Conservation (phyloP, 2,797 vertebrate genomes). For the Crocodylus rhombifer region DNA sequence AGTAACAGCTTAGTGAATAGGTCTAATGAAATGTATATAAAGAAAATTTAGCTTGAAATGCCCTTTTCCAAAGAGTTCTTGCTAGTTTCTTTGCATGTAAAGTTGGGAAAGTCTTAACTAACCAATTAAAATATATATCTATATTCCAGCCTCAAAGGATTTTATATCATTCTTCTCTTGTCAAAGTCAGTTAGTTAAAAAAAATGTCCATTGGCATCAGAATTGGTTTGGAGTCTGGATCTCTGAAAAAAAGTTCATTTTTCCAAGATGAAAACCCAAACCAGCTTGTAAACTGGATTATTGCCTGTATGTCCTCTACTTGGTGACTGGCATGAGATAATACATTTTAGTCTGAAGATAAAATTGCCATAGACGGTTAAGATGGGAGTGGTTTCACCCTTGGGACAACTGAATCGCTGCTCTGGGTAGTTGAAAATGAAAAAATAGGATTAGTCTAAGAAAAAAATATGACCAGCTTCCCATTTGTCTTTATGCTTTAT, state of each 20-base stretch:
- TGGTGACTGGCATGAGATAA: not conserved
- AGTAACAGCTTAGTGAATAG: not conserved
- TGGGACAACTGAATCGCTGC: not conserved
- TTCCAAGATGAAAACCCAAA: not conserved
- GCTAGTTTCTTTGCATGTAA: rapidly evolving
- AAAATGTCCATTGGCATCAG: not conserved
- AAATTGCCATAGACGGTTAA: not conserved
- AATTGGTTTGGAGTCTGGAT: not conserved
- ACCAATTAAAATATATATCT: not conserved
- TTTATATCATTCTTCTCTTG: not conserved
- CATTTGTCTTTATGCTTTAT: not conserved
- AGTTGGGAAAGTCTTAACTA: not conserved
- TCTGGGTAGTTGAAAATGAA: not conserved
- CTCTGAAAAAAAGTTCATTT: not conserved
- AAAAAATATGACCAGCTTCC: not conserved
- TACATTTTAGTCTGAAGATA: not conserved
- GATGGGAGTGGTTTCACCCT: not conserved
- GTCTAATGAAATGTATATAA: not conserved
- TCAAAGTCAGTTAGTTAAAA: not conserved
- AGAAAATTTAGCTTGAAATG: not conserved
- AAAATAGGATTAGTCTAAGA: not conserved
- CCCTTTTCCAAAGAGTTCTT: not conserved
- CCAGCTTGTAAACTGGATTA: not conserved
- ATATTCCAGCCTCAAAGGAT: not conserved
- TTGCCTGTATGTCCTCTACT: not conserved